Evolutionary conservation across 2,888 invertebrate genomes (phyloP).

Genomic region (Tortricodes alternella): DNA sequence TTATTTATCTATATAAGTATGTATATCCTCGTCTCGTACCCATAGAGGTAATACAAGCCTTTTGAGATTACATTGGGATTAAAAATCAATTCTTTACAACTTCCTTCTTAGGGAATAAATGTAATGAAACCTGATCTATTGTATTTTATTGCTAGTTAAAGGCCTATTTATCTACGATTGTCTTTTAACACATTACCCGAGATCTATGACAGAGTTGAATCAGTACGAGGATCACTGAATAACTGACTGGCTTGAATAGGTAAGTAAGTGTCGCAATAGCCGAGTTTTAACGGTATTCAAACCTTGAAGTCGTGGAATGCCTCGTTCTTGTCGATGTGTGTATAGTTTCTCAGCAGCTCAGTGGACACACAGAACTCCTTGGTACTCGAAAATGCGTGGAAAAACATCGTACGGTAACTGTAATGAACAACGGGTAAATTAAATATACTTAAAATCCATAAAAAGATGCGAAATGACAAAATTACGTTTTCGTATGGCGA

Average conservation of each 20-base stretch:
- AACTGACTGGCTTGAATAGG: conserved; percentile 16
- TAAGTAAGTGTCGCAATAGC: conserved; percentile 31
- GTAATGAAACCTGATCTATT: no score
- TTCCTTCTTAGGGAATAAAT: no score
- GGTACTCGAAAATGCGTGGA: conserved; percentile 91
- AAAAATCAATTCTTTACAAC: no score
- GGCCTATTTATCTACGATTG: no score
- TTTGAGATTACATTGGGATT: no score
- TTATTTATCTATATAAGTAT: no score
- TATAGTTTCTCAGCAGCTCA: conserved; percentile 87
- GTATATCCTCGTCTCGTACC: no score
- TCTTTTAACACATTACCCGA: no score
- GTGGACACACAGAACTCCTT: conserved; percentile 91
- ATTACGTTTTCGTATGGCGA: conserved; percentile 14
- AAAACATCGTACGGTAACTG: conserved; percentile 88
- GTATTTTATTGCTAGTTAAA: no score
- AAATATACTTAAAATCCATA: conserved; percentile 29
- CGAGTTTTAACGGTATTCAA: conserved; percentile 37
- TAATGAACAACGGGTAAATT: conserved; percentile 39
- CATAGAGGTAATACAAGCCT: no score
- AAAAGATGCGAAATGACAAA: conserved; percentile 5
- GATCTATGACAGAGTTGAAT: conserved; percentile 1
- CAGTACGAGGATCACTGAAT: conserved; percentile 7
- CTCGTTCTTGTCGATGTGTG: conserved; percentile 84
- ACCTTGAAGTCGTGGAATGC: conserved; percentile 89